Conservation (phyloP, 2,888 invertebrate species). For the Cylindroiulus punctatus region DNA sequence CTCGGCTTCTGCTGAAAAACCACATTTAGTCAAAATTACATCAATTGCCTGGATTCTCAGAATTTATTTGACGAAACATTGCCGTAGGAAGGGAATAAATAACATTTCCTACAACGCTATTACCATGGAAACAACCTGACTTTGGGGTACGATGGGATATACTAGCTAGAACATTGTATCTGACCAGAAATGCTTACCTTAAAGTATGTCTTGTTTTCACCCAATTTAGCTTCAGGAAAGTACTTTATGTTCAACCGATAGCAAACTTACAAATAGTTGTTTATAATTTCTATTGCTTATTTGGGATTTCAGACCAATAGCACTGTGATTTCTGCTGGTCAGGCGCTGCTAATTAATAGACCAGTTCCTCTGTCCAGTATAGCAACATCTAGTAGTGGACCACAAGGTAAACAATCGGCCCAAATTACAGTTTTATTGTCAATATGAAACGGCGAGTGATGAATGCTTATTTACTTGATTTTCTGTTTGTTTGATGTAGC, state of each 20-base stretch:
- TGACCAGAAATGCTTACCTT: too few species aligned
- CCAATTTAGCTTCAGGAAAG: not conserved
- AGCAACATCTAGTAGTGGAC: not conserved
- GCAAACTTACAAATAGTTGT: not conserved
- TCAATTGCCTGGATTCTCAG: too few species aligned
- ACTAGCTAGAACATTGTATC: too few species aligned
- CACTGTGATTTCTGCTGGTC: conserved; percentile 14
- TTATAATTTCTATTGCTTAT: not conserved
- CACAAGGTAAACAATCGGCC: not conserved
- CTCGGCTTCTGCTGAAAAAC: too few species aligned
- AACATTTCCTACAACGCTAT: too few species aligned
- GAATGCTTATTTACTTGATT: not conserved
- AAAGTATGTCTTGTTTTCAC: not conserved
- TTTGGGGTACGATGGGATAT: too few species aligned
- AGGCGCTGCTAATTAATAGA: not conserved
- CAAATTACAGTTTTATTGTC: not conserved
- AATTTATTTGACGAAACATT: too few species aligned
- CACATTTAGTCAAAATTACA: too few species aligned
- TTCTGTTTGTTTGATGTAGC: not conserved
- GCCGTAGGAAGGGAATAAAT: too few species aligned
- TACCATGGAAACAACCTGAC: too few species aligned
- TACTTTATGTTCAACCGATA: not conserved
- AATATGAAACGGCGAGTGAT: not conserved
- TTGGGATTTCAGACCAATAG: not conserved
- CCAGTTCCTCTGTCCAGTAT: not conserved